Conservation (phyloP, 2,113 vertebrate species). For the Ancistrus triradiatus region DNA sequence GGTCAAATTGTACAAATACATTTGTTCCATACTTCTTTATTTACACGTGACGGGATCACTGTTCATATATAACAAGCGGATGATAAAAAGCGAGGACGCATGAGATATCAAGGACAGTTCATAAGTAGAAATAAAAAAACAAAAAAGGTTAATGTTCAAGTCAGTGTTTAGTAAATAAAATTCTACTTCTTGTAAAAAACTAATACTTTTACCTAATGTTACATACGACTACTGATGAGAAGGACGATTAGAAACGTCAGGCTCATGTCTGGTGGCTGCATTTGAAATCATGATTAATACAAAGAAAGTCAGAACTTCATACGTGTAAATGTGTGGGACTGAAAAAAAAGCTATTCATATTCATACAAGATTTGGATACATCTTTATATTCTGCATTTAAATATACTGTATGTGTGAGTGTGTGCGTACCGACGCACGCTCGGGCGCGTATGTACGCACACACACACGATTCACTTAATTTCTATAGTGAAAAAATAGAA, state of each 20-base stretch:
- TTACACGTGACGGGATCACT: conserved; percentile 69
- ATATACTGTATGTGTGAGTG: conserved; percentile 66
- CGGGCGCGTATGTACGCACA: conserved; percentile 48
- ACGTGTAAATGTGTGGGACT: conserved; percentile 46
- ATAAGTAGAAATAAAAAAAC: conserved; percentile 51
- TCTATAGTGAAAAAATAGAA: conserved; percentile 97
- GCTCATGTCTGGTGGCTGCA: conserved; percentile 39
- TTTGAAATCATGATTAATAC: conserved; percentile 34
- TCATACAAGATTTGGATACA: conserved; percentile 66
- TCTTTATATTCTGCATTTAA: conserved; percentile 73
- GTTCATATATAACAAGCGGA: conserved; percentile 65
- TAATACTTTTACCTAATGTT: conserved; percentile 45
- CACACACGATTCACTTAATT: conserved; percentile 69
- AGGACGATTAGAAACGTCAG: conserved; percentile 43
- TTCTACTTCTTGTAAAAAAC: conserved; percentile 46
- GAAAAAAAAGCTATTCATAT: conserved; percentile 58
- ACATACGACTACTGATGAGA: conserved; percentile 45
- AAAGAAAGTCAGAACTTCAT: conserved; percentile 37
- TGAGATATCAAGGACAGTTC: conserved; percentile 20
- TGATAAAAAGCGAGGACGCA: conserved; percentile 27
- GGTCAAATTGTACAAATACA: conserved; percentile 75
- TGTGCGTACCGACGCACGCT: conserved; percentile 44
- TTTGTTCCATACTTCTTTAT: conserved; percentile 77
- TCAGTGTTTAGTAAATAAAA: too few relatives aligned
- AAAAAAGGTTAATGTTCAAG: conserved; percentile 38